These are phyloP conservation scores for Edolisoma coerulescens DNA, from an alignment of 2,113 vertebrate genomes.

Conservation along the genomic window DNA sequence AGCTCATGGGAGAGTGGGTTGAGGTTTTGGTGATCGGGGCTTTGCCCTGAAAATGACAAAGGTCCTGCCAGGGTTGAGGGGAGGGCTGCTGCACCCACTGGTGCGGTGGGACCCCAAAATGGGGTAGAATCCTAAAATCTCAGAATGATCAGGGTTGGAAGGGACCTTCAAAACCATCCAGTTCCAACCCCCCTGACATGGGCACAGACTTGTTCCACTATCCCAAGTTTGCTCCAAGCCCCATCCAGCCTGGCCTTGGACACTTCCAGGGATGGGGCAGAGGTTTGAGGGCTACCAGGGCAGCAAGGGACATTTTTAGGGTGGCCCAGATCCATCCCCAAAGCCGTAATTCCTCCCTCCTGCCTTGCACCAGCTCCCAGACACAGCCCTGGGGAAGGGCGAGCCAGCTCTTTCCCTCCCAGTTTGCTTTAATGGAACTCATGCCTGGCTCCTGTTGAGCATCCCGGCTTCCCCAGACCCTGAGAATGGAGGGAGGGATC, in stretches of 20 bases:
- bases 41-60: fast-evolving
- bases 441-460: background rate
- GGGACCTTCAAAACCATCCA: background rate
- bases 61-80: background rate
- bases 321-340: background rate
- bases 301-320: background rate
- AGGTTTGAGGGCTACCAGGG: background rate
- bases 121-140: background rate
- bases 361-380: fast-evolving
- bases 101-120: background rate
- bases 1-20: fast-evolving
- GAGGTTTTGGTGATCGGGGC: background rate
- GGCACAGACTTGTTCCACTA: background rate
- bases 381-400: fast-evolving
- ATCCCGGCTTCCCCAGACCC: background rate
- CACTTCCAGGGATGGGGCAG: background rate
- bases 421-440: background rate
- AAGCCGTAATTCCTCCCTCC: background rate
- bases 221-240: background rate
- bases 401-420: fast-evolving
- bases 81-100: background rate
- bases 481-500: background rate
- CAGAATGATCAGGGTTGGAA: background rate
- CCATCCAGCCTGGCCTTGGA: fast-evolving
- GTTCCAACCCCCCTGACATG: fast-evolving